Evolutionary conservation across 2,797 vertebrate genomes (phyloP), one percentile per base, ranked within the genome.

Genomic region (Okamejei kenojei): DNA sequence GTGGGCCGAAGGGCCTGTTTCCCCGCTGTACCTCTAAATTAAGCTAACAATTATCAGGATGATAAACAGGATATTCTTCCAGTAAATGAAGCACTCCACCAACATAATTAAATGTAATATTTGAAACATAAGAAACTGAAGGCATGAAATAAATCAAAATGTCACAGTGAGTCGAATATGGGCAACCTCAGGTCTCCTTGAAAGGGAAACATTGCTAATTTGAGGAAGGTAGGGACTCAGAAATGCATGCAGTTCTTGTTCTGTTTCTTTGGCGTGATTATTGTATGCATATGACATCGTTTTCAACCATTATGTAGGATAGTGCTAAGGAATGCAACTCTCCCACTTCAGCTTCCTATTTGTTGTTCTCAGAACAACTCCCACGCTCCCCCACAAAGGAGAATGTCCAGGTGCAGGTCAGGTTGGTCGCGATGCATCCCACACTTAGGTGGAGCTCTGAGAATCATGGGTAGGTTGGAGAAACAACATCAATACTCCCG

Each of bases 151-250:
- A 63, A 29, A 63, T 88, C 65, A 19, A 68, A 63, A 88, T 65
- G 61, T 63, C 63, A 65, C 61, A 88, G 84, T 88, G 84, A 88
- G 61, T 88, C 61, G 68, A 88, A 68, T n/a, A 65, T 35, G 63
- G 84, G 63, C 61, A 88, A 68, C 32, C 19, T 88, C 29, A 68
- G 84, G 61, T 88, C 61, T 68, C 61, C n/a, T 68, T 68, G 61
- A 88, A 68, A 88, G 84, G 17, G 32, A n/a, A 68, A 7, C 1
- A 0, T 35, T 88, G 61, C n/a, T 32, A 68, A 35, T 88, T 32
- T 8, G 61, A 68, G 61, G 84, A 68, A n/a, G 61, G n/a, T 65
- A 17, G 84, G 19, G 13, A 88, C 13, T 35, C 61, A 19, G 84
- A 65, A 21, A n/a, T 65, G 63, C n/a, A 19, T 21, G 17, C 29